Base-by-base conservation (phyloP, 2,113 vertebrate genomes). In the Macrotis lagotis region DNA sequence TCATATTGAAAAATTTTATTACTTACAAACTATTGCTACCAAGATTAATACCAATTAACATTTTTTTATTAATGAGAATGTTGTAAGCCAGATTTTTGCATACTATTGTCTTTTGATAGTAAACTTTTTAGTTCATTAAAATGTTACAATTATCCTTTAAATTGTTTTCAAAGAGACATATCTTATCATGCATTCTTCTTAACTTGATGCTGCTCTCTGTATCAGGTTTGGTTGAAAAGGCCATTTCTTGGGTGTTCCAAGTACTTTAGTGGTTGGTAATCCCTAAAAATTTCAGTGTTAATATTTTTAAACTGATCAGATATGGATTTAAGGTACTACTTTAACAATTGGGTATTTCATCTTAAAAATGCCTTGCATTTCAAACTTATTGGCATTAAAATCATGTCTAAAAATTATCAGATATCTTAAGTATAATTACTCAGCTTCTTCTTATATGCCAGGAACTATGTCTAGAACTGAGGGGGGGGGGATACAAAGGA, bases 1-100 rank as follows among this genome's bases (percentile, higher is more conserved):
- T 66, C 89, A 25, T 90, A 12, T 93, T 93, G 53, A 83, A 90
- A 94, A 90, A 91, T 91, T 74, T 89, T 28, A 47, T 96, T 95
- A 37, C 89, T 93, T 93, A 16, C 2, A 44, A 22, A 50, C 31
- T n/a, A 3, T 49, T 91, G 48, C 53, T 93, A 91, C n/a, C 51
- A 94, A 95, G 52, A 48, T 55, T 89, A 95, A 91, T 94, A 89
- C 8, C 74, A 83, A 25, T 55, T 31, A 93, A 25, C 53, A 92
- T 91, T 90, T 93, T 74, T n/a, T 90, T 74, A 93, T 4, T 53
- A 50, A 55, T 44, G 12, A 90, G 37, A 50, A 9, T 11, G 48
- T 48, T 55, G 12, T 93, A 51, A 90, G 53, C 24, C 37, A 55
- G 49, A 49, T 50, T 91, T 94, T 90, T 94, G 31, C 47, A 66